Evolutionary conservation across 1,140 invertebrate species (phyloP), one percentile per base, ranked within the genome.

Genomic region (Drosophila setifemur): DNA sequence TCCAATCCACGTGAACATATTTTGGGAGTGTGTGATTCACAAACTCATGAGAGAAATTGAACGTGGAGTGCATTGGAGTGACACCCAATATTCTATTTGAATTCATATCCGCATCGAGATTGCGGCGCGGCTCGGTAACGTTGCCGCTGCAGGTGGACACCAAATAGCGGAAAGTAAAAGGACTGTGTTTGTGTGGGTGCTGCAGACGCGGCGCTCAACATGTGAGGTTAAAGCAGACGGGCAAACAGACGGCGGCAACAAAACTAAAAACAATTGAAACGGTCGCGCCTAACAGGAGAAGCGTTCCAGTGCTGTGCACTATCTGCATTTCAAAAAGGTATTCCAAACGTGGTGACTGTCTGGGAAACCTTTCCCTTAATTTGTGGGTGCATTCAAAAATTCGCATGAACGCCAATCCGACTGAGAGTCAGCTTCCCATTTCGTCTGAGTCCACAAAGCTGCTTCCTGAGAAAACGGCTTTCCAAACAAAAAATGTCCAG

Each of bases 191-290:
- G 71, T 49, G 63, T 70, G 50, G 66, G 54, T 63, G 57, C 60
- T 83, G 78, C 53, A 57, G 61, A 77, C 78, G 81, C 81, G 75
- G 77, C 83, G 78, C 74, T 75, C 47, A 88, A 72, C 79, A 88
- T 88, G 85, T 88, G 85, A 88, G 85, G 85, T 88, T 88, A 88
- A 85, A 88, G 42, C 75, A 71, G 66, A 58, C 44, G 72, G 74
- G 61, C 74, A 79, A 73, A 77, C 57, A 81, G 50, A 78, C 67
- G 43, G 72, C 74, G 39, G 48, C 71, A 75, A 83, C 52, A 67
- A 63, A 50, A 28, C 50, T 39, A 39, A 55, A 42, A 54, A 68
- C 26, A 21, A 54, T 33, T 68, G 47, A 11, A 39, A 54, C 25
- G 29, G 35, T 39, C 14, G 43, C 16, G 26, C 14, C 33, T 9